Base-by-base conservation (phyloP, 2,113 vertebrate species). In the Porphyrio hochstetteri region DNA sequence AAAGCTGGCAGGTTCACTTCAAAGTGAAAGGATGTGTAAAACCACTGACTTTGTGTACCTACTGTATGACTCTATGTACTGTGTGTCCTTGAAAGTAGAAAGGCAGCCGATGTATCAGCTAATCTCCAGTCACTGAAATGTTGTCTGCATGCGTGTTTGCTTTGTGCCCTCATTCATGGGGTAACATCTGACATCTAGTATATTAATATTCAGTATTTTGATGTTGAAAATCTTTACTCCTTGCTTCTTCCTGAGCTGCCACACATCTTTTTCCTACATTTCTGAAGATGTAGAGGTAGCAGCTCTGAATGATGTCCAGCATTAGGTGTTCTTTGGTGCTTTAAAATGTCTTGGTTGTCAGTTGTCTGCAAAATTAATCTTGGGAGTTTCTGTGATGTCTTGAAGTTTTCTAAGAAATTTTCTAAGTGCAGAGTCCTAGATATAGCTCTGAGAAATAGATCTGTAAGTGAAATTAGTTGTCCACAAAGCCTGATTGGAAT, bases 401-500 rank as follows among this genome's bases (percentile, higher is more conserved):
- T 67, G 38, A 89, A 82, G 82, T 67, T 82, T 16, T 61, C 13
- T 56, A 67, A 71, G 21, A 92, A 79, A 79, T 67, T 91, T 27
- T 61, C 16, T n/a, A 20, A 75, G 27, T 71, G 23, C 65, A 11
- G 28, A 67, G 36, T 61, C 46, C 68, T 77, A 1, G 63, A 8
- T 40, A 29, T 27, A 56, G 20, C 44, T 61, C 61, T 85, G 10
- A 80, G 28, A 23, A 77, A 16, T 14, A 81, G 68, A 72, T 38
- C 67, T 69, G n/a, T 76, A 82, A 80, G 24, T 78, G 48, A 86
- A 92, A 60, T 70, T 35, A 55, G 13, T 82, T 81, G 35, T 70
- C 50, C 88, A 60, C 76, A 92, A 90, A 94, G 44, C 31, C 65
- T 68, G 71, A 36, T 91, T 91, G 82, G 95, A 92, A 63, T 12